A percentile compares a stretch with the other conserved stretches of the same genome.
Conservation (phyloP, 2,797 vertebrate genomes). For the Parambassis ranga region DNA sequence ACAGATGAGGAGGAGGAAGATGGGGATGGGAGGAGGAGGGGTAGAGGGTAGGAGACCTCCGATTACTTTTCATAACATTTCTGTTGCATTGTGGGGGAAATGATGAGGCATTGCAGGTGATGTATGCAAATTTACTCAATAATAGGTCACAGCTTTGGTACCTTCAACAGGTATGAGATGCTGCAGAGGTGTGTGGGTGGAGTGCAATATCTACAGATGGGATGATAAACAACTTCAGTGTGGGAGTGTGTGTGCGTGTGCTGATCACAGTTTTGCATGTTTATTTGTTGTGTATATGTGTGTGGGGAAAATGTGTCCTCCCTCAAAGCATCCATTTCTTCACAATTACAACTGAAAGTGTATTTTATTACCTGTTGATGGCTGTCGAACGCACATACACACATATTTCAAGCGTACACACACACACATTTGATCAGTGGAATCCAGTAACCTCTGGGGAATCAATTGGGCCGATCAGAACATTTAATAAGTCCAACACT, state of each 20-base stretch:
- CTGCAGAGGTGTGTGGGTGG: slow-evolving; percentile 5
- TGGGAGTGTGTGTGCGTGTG: background rate
- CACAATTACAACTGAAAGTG: background rate
- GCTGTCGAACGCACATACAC: background rate
- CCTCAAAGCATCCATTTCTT: slow-evolving; percentile 1
- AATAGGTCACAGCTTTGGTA: slow-evolving; percentile 27
- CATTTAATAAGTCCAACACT: slow-evolving; percentile 54
- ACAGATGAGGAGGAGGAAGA: slow-evolving; percentile 74
- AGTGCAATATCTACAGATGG: slow-evolving; percentile 17
- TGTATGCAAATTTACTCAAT: slow-evolving; percentile 56
- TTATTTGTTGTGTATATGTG: background rate
- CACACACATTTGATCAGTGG: slow-evolving; percentile 19
- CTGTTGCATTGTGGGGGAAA: slow-evolving; percentile 48
- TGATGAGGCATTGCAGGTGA: slow-evolving; percentile 30
- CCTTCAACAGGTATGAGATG: slow-evolving; percentile 54
- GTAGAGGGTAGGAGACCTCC: slow-evolving; percentile 52
- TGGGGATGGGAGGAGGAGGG: slow-evolving; percentile 23
- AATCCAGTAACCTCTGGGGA: slow-evolving; percentile 52
- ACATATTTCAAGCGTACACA: background rate
- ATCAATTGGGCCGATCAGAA: slow-evolving; percentile 51
- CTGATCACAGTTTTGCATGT: slow-evolving; percentile 8
- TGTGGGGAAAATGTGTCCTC: background rate
- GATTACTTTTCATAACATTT: slow-evolving; percentile 81
- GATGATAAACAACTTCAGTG: slow-evolving; percentile 20
- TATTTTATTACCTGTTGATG: slow-evolving; percentile 26